These are phyloP conservation scores for Istiophorus platypterus DNA, from an alignment of 2,113 vertebrate genomes.

Conservation along the genomic window DNA sequence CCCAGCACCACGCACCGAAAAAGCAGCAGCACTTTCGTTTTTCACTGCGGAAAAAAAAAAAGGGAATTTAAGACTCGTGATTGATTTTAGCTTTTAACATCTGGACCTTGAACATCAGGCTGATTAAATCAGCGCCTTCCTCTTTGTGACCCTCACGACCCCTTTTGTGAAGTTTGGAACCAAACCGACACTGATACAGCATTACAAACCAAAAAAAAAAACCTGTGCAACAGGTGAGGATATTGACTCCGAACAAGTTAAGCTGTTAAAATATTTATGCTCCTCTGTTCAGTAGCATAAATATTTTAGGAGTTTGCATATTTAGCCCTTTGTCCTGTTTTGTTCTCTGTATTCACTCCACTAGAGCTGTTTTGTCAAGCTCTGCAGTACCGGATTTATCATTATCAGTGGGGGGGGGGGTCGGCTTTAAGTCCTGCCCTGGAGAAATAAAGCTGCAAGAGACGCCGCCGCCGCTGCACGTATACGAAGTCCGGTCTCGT, in stretches of 20 bases:
- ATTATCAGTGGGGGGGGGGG: constrained; percentile 44
- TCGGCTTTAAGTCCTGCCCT: constrained; percentile 14
- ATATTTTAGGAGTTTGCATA: constrained; percentile 20
- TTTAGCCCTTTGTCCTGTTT: background rate
- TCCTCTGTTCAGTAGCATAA: background rate
- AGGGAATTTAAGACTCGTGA: too few relatives aligned
- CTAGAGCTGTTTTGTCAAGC: constrained; percentile 14
- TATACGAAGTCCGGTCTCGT: constrained; percentile 61
- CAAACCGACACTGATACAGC: background rate
- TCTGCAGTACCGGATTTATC: constrained; percentile 30
- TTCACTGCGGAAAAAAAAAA: too few relatives aligned
- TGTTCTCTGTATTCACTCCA: constrained; percentile 10
- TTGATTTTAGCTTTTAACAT: background rate
- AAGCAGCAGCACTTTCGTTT: too few relatives aligned
- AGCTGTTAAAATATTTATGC: background rate
- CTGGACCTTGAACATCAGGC: background rate
- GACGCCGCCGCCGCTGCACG: too few relatives aligned
- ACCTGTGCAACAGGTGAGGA: background rate
- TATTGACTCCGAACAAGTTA: background rate
- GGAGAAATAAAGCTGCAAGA: constrained; percentile 69
- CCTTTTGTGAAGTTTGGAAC: background rate
- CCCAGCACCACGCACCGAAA: too few relatives aligned
- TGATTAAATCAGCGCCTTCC: background rate
- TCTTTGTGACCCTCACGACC: background rate
- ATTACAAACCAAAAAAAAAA: background rate